These are phyloP conservation scores for Thunnus thynnus DNA, from an alignment of 2,113 vertebrate genomes.

Conservation along the genomic window DNA sequence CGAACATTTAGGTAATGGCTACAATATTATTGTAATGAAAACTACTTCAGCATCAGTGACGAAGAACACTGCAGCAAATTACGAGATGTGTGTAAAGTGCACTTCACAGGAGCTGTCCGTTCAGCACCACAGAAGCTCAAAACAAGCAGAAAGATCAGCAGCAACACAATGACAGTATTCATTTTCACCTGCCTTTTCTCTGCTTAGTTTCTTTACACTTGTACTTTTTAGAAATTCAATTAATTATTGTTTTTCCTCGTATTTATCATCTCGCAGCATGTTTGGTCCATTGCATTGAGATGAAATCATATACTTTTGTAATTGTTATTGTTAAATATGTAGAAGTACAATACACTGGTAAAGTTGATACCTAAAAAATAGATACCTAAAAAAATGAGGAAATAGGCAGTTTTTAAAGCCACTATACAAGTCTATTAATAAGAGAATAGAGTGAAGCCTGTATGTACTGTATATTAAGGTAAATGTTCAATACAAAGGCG, in stretches of 20 bases:
- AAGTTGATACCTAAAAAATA: too few species aligned
- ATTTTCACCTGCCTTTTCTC: neutral
- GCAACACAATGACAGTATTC: neutral
- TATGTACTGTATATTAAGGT: neutral
- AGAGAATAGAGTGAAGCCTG: neutral
- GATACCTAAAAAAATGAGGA: too few species aligned
- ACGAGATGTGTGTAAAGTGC: conserved; percentile 44
- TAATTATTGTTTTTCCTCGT: neutral
- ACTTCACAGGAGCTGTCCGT: conserved; percentile 18
- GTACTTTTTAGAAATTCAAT: neutral
- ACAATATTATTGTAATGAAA: conserved; percentile 33
- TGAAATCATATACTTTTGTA: too few species aligned
- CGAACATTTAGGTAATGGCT: conserved; percentile 40
- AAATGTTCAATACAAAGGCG: neutral
- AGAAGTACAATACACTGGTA: neutral
- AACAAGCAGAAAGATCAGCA: neutral
- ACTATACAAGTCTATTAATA: neutral
- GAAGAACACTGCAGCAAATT: conserved; percentile 38
- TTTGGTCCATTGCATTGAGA: too few species aligned
- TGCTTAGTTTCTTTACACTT: neutral
- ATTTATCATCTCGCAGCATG: too few species aligned
- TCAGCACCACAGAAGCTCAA: conserved; percentile 6
- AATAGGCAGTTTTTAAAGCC: neutral
- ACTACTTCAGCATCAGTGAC: conserved; percentile 38
- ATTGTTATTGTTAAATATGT: neutral